Conservation (phyloP, 2,113 vertebrate genomes). For the Cairina moschata region DNA sequence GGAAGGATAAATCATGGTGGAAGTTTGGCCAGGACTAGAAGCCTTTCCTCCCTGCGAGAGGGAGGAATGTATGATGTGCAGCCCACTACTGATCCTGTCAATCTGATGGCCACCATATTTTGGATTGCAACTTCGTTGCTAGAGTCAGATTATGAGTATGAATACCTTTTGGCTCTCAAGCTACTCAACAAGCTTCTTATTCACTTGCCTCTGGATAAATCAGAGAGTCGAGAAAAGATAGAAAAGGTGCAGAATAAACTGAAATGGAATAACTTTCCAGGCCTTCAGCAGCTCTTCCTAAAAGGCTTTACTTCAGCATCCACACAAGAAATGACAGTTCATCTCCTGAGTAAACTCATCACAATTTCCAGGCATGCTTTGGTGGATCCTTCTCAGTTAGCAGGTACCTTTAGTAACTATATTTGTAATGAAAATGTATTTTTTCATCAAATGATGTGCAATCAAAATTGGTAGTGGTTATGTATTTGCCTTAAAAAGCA, state of each 20-base stretch:
- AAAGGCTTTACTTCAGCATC: constrained; percentile 98
- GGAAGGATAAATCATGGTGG: constrained; percentile 87
- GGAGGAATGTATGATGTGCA: constrained; percentile 83
- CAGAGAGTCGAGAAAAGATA: constrained; percentile 91
- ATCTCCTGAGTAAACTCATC: constrained; percentile 96
- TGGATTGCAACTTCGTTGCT: constrained; percentile 95
- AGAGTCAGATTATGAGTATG: constrained; percentile 98
- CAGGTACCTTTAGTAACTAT: constrained; percentile 79
- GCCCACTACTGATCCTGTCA: constrained; percentile 90
- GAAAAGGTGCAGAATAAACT: constrained; percentile 91
- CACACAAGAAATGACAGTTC: constrained; percentile 97
- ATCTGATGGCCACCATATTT: constrained; percentile 96
- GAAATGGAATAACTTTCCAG: constrained; percentile 96
- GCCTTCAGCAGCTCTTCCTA: constrained; percentile 95
- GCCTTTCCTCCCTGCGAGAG: constrained; percentile 92
- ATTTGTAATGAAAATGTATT: not conserved
- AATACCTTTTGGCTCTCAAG: constrained; percentile 95
- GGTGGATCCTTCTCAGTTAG: constrained; percentile 91
- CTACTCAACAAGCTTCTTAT: constrained; percentile 94
- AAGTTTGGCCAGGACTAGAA: constrained; percentile 93
- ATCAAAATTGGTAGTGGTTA: not conserved
- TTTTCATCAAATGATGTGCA: not conserved
- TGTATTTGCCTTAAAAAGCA: not conserved
- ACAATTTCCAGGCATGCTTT: constrained; percentile 89
- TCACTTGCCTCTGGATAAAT: constrained; percentile 93